Evolutionary conservation across 2,113 vertebrate species (phyloP), one percentile per base, ranked within the genome.

Genomic region (Halichoeres trimaculatus): DNA sequence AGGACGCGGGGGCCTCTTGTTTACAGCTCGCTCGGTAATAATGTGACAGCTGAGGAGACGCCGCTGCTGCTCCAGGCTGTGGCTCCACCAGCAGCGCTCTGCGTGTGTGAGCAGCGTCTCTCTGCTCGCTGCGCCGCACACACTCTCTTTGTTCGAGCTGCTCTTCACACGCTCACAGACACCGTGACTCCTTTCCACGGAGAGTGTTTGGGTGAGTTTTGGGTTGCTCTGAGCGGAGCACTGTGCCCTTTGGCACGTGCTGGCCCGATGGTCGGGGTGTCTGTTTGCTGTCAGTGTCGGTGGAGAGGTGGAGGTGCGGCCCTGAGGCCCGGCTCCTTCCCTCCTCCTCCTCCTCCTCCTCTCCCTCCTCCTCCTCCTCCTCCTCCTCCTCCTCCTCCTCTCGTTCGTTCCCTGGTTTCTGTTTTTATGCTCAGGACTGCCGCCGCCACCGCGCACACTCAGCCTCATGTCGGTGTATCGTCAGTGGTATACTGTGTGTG

Each of bases 1-100:
- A 92, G 90, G 92, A 94, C 91, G 82, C 93, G 85, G 92, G 94
- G 93, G 80, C 76, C 93, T 92, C 93, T 95, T 96, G 95, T 96
- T 96, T 96, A 95, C 96, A 94, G 92, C 94, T 86, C 94, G 93
- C 58, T 60, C 88, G 94, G 93, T 95, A 94, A 96, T 96, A 96
- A 96, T 95, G 95, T 95, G 95, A 96, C 96, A 96, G 95, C 95
- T 96, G 95, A 95, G 93, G 73, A 85, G 80, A 69, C 77, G 79
- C 84, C 74, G 73, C 83, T 52, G 83, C 79, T 83, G 75, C 76
- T 68, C 70, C 59, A 74, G 70, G 80, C 85, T 70, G 76, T 13
- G 43, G 70, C 81, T 80, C 61, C 76, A 24, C 40, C 80, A 67
- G 45, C 68, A 54, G 70, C 70, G 12, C 45, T 54, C 24, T 7